A percentile compares a stretch with the other conserved stretches of the same genome.
These are phyloP conservation scores for Agrilus biguttatus DNA, from an alignment of 2,888 invertebrate genomes.

Conservation along the genomic window DNA sequence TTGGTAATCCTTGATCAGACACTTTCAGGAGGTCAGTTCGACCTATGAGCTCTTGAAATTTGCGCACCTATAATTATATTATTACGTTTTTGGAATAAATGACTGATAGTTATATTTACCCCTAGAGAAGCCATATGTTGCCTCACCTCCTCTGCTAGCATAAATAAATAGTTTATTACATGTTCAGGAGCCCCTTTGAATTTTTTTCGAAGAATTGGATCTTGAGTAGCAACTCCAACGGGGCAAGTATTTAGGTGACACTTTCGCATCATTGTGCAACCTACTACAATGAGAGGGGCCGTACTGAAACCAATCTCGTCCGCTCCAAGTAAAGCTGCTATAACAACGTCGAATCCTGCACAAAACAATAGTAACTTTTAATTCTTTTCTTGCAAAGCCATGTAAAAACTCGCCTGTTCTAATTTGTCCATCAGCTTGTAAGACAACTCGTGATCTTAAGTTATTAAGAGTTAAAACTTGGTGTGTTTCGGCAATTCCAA, in stretches of 20 bases:
- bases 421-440: constrained; percentile 94
- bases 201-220: constrained; percentile 86
- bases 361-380: constrained; percentile 4
- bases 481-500: constrained; percentile 96
- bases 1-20: constrained; percentile 52
- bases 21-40: constrained; percentile 78
- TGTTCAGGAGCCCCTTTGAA: constrained; percentile 97
- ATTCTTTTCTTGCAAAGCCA: not conserved
- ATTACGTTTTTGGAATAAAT: not conserved
- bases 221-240: constrained; percentile 97
- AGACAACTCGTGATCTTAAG: constrained; percentile 77
- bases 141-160: constrained; percentile 95
- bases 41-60: constrained; percentile 64
- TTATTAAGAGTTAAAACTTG: constrained; percentile 92
- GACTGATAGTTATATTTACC: constrained; percentile 31
- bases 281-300: constrained; percentile 92
- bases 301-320: constrained; percentile 99
- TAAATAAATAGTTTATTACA: constrained; percentile 93
- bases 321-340: constrained; percentile 90
- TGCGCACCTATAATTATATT: constrained; percentile 18
- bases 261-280: constrained; percentile 99
- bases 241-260: constrained; percentile 99
- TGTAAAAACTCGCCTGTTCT: constrained; percentile 48
- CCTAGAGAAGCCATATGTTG: constrained; percentile 85
- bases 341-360: constrained; percentile 81